Evolutionary conservation across 2,113 vertebrate species (phyloP).

Genomic region (Leucosticte australis): DNA sequence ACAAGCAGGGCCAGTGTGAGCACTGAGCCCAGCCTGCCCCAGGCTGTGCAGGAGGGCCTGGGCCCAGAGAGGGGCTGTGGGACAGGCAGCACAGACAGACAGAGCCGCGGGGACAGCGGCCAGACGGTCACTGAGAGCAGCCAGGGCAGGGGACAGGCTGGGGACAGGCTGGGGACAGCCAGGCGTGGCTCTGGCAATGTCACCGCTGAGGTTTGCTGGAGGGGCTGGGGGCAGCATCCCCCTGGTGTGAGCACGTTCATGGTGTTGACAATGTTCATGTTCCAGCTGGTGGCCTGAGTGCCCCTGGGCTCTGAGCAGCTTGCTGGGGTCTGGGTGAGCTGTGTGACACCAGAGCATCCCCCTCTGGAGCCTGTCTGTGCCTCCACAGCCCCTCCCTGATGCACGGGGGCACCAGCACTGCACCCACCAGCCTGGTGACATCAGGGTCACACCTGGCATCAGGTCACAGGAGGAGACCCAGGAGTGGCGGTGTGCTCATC

Average conservation of each 20-base stretch:
- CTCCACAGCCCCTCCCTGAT: background rate
- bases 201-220: background rate
- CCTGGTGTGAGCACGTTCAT: background rate
- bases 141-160: background rate
- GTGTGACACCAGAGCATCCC: background rate
- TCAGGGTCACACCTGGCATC: background rate
- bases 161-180: background rate
- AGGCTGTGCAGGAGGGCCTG: background rate
- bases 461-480: background rate
- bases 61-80: background rate
- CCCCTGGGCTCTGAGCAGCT: background rate
- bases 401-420: background rate
- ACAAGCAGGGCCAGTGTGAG: background rate
- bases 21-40: background rate
- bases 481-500: accelerated
- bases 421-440: background rate
- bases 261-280: background rate
- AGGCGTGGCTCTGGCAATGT: background rate
- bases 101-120: accelerated
- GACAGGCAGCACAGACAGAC: background rate
- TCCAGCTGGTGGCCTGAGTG: background rate
- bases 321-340: accelerated
- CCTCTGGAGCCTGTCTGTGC: background rate
- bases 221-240: background rate
- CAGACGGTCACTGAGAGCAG: background rate